Evolutionary conservation across 2,113 vertebrate species (phyloP).

Genomic region (Lutjanus erythropterus): DNA sequence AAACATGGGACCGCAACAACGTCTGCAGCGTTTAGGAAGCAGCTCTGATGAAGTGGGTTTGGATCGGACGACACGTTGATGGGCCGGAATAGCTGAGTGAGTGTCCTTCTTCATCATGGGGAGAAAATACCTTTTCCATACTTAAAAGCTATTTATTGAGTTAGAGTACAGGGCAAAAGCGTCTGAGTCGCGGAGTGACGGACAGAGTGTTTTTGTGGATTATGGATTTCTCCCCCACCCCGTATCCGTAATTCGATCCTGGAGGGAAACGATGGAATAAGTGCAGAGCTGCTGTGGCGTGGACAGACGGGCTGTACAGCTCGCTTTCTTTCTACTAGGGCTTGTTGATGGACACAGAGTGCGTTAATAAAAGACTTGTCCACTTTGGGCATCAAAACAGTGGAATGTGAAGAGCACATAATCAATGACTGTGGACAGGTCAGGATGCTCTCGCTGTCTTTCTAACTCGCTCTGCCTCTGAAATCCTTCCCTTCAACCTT

Average conservation of each 20-base stretch:
- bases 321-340: constrained; percentile 57
- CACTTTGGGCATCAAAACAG: constrained; percentile 84
- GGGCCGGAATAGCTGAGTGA: constrained; percentile 73
- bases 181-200: constrained; percentile 79
- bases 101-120: constrained; percentile 75
- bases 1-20: constrained; percentile 56
- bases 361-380: constrained; percentile 86
- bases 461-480: constrained; percentile 23
- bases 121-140: constrained; percentile 83
- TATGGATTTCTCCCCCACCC: constrained; percentile 79
- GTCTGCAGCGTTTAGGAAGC: constrained; percentile 48
- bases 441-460: constrained; percentile 64
- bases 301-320: constrained; percentile 70
- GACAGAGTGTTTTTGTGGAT: constrained; percentile 83
- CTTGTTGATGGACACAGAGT: constrained; percentile 85
- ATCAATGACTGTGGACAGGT: constrained; percentile 80
- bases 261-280: constrained; percentile 78
- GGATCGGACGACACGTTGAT: constrained; percentile 54
- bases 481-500: constrained; percentile 15
- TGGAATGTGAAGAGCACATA: constrained; percentile 79
- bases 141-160: constrained; percentile 88
- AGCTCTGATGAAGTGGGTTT: constrained; percentile 79
- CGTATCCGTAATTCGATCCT: constrained; percentile 81
- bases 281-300: constrained; percentile 71
- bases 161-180: constrained; percentile 83